These are phyloP conservation scores for Ichneumoninae sp. DNA, from an alignment of 2,888 invertebrate species.

Conservation along the genomic window DNA sequence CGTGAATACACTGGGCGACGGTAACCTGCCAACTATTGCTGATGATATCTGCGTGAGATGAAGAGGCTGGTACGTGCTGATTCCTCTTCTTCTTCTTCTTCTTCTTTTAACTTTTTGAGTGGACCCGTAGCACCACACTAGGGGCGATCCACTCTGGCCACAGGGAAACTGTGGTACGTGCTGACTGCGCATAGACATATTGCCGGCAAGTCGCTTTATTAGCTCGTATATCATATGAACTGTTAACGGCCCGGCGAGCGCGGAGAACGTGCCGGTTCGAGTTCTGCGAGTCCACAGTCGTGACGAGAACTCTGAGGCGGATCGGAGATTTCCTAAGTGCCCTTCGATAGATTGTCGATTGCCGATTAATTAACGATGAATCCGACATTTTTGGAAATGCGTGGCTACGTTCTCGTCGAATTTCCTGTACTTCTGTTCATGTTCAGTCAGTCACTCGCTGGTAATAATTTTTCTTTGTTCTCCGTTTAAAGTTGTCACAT, in stretches of 20 bases:
- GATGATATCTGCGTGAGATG: conserved; percentile 20
- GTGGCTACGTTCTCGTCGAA: conserved; percentile 72
- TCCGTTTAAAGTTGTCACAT: too few relatives aligned
- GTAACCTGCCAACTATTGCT: background rate
- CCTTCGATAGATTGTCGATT: background rate
- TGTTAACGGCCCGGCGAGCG: background rate
- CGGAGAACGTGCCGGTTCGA: background rate
- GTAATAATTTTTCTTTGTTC: conserved; percentile 64
- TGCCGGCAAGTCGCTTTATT: background rate
- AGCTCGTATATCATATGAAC: background rate
- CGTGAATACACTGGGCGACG: background rate
- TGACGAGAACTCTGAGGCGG: background rate
- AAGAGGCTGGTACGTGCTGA: background rate
- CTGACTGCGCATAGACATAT: background rate
- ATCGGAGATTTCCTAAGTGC: background rate
- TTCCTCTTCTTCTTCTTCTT: too few relatives aligned
- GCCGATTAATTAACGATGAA: conserved; percentile 47
- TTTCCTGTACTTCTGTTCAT: conserved; percentile 73
- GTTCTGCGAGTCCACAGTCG: background rate
- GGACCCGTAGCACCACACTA: too few relatives aligned
- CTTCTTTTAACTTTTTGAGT: too few relatives aligned
- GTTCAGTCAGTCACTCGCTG: conserved; percentile 73
- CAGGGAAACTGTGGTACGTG: too few relatives aligned
- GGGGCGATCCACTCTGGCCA: too few relatives aligned
- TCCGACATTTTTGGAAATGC: conserved; percentile 69